Base-by-base conservation (phyloP, 53 echinoderm and acorn worm species). In the Henricia sp. region DNA sequence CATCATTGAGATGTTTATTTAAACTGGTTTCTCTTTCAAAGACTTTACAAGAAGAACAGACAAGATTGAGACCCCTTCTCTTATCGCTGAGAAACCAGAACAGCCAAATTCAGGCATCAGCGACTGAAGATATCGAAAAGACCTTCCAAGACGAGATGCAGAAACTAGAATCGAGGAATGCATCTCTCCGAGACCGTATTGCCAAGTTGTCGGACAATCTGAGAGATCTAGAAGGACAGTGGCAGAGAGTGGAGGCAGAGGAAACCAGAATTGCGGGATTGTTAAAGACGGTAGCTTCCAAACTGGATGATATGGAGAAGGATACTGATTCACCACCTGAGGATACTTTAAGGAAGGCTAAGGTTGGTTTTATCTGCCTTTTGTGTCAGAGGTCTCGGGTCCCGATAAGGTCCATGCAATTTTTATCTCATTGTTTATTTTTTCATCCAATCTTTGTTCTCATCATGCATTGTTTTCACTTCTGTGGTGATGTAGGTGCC, bases 321-420 rank as follows among this genome's bases (percentile, higher is more conserved):
- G 57, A 59, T 20, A 33, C 32, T 20, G 89, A 82, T 1, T 26
- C 48, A 11, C 55, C 68, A 30, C 89, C 89, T 30, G 95, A 95
- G 52, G 60, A 92, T 26, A 50, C 71, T 39, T 76, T 70, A 26
- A 78, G 57, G 25, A 41, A 67, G 37, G 90, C 92, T 1, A 82
- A 87, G 90, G 95, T 95, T 68, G 63, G 59, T 41, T 21, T 14
- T 37, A 3, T n/a, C n/a, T n/a, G n/a, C n/a, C n/a, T n/a, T n/a
- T n/a, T n/a, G n/a, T n/a, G n/a, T n/a, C n/a, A n/a, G n/a, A n/a
- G n/a, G n/a, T n/a, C n/a, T n/a, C n/a, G n/a, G n/a, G n/a, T n/a
- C n/a, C n/a, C n/a, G n/a, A n/a, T n/a, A n/a, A n/a, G n/a, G n/a
- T n/a, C n/a, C n/a, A n/a, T n/a, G n/a, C n/a, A n/a, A n/a, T n/a